Conservation (phyloP, 2,888 invertebrate species). For the Cancer borealis region DNA sequence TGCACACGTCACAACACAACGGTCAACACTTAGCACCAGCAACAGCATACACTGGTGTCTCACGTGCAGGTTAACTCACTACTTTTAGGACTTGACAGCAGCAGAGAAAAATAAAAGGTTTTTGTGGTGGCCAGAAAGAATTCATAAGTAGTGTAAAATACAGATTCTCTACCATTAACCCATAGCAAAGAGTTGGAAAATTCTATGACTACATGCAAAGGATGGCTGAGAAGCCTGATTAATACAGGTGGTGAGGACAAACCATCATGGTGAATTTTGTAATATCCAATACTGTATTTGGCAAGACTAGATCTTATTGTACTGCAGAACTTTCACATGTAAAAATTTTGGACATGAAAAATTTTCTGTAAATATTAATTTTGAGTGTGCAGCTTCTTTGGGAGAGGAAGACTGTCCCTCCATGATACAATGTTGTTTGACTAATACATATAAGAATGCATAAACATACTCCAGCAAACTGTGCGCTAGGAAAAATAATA, state of each 20-base stretch:
- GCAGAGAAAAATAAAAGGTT: neutral
- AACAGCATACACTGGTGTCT: neutral
- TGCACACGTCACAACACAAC: constrained; percentile 34
- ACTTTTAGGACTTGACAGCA: neutral
- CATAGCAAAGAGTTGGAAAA: neutral
- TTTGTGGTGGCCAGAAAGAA: neutral
- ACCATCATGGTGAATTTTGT: neutral
- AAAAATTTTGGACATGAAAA: neutral
- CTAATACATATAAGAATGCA: too few species aligned
- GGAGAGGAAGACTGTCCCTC: too few species aligned
- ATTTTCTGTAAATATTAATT: neutral
- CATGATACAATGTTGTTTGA: too few species aligned
- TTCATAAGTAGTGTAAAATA: neutral
- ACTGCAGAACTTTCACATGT: neutral
- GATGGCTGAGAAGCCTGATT: neutral
- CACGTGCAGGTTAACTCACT: constrained; percentile 21
- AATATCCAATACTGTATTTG: neutral
- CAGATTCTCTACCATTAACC: neutral
- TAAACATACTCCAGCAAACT: too few species aligned
- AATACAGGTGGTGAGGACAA: neutral
- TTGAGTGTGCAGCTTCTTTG: too few species aligned
- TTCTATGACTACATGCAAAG: neutral
- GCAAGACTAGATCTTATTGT: neutral
- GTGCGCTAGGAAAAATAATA: too few species aligned
- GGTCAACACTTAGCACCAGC: neutral